Base-by-base conservation (phyloP, 2,888 invertebrate species). In the Drosophila peninsularis region DNA sequence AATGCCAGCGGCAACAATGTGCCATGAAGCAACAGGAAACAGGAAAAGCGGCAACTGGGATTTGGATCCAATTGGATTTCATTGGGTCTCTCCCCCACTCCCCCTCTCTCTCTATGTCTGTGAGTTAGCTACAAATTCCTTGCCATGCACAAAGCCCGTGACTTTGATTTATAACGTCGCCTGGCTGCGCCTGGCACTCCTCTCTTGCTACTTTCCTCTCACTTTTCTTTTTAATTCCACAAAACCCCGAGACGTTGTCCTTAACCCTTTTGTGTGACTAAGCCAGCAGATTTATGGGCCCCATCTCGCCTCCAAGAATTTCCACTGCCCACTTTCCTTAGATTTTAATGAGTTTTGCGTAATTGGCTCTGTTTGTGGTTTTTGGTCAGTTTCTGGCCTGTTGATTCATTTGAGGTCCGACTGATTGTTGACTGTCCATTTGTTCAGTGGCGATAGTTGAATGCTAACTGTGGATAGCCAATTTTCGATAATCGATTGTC, bases 111-210 rank as follows among this genome's bases (percentile, higher is more conserved):
- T 32, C 19, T 10, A 7, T 13, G 24, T 27, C 44, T 44, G 14
- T 30, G 3, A 13, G 39, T 27, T 65, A 58, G 56, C 62, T 65
- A 85, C 90, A 84, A 84, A 90, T 89, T 89, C 85, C 88, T 88
- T 67, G 82, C 73, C 66, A 14, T 21, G 54, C 71, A 83, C 79
- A 90, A 86, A 86, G 85, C 89, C 82, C 53, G 65, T 64, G 83
- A 88, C 90, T 82, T 89, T 87, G 87, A 87, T 87, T 87, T 87
- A 87, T 90, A 77, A 75, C 45, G 17, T 47, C 89, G 71, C 62
- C 72, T 72, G 88, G 75, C 47, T 17, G 47, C 47, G 75, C 71
- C 75, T 89, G 80, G 73, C 71, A 80, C 84, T 34, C 49, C 19
- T 19, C 19, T 19, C 19, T 50, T 34, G 5, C 21, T 13, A 47